A percentile compares a stretch with the other conserved stretches of the same genome.
These are phyloP conservation scores for Stomatorhinus walkeri DNA, from an alignment of 2,797 vertebrate genomes.

Conservation along the genomic window DNA sequence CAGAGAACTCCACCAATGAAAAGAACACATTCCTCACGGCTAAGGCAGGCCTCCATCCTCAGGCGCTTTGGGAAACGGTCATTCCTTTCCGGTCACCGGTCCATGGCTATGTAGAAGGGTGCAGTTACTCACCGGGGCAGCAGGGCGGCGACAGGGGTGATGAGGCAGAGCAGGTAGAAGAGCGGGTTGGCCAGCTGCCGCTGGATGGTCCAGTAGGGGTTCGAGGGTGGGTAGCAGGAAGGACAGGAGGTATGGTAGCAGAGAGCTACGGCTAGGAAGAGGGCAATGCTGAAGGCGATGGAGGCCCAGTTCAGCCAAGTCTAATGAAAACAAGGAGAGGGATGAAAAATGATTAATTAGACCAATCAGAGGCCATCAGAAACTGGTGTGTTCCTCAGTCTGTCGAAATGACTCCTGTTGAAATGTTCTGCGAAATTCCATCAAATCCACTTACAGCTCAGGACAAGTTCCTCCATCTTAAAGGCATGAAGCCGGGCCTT, in stretches of 20 bases:
- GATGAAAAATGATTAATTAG: not conserved
- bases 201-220: slow-evolving; percentile 94
- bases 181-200: slow-evolving; percentile 76
- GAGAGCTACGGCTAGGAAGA: slow-evolving; percentile 85
- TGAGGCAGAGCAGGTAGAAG: slow-evolving; percentile 82
- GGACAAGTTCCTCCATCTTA: not conserved
- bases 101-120: too few relatives aligned
- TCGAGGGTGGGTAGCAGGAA: slow-evolving; percentile 85
- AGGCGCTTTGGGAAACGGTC: not conserved
- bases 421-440: not conserved
- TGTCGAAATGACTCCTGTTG: not conserved
- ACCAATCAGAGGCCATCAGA: not conserved
- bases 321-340: slow-evolving; percentile 47
- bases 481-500: not conserved
- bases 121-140: slow-evolving; percentile 74
- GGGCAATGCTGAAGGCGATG: slow-evolving; percentile 73
- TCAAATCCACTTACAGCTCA: not conserved
- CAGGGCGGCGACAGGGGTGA: slow-evolving; percentile 77
- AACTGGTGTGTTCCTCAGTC: not conserved
- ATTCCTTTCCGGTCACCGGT: not conserved
- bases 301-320: slow-evolving; percentile 91
- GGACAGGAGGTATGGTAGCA: slow-evolving; percentile 86
- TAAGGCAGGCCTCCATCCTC: not conserved
- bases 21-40: not conserved
- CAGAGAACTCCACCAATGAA: not conserved